Evolutionary conservation across 1,140 invertebrate species (phyloP), one percentile per base, ranked within the genome.

Genomic region (Eupeodes corollae): DNA sequence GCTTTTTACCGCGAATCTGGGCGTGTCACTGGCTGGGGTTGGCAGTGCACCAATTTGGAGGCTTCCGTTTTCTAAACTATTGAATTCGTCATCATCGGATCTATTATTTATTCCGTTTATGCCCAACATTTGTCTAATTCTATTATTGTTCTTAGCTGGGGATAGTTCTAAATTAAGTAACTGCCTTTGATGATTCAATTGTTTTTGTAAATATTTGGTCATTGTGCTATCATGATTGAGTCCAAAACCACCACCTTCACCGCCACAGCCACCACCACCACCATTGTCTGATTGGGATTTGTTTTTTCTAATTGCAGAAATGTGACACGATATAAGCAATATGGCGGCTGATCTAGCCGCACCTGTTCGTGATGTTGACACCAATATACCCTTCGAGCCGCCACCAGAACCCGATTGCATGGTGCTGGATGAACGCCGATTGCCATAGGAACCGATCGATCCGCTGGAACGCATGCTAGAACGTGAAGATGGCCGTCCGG

Each of bases 271-370:
- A 35, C 63, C 62, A 46, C 57, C 52, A 19, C 50, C 56, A 46
- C 47, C 52, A 16, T 51, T 46, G 41, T 26, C 21, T 26, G 21
- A 26, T 38, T 53, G 58, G 39, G 55, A 57, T 54, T 61, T 61
- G 51, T 66, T 61, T 63, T 68, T 66, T 19, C 61, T 61, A 47
- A 67, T 53, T 46, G 76, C 74, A 70, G 75, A 73, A 60, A 83
- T 78, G 73, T 84, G 84, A 74, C 82, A 86, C 75, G 85, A 87
- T 76, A 87, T 86, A 74, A 88, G 82, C 82, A 88, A 85, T 80
- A 88, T 86, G 81, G 84, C 84, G 70, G 84, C 85, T 72, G 83
- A 79, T 70, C 84, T 81, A 71, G 85, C 85, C 78, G 84, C 84
- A 85, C 84, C 84, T 87, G 84, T 83, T 73, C 84, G 78, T 56